Conservation (phyloP, 2,888 invertebrate species). For the Phymatocera aterrima region DNA sequence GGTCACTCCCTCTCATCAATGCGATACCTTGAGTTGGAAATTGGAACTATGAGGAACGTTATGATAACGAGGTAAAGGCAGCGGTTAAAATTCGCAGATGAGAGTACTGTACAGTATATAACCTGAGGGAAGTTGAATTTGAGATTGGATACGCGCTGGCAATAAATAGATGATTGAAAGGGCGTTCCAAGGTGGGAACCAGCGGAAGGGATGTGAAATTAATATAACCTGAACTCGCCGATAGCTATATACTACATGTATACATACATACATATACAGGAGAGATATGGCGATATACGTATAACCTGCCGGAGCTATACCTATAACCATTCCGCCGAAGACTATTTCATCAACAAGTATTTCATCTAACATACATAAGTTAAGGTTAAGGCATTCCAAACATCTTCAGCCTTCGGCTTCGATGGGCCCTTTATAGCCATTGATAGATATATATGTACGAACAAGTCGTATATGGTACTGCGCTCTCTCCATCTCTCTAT, state of each 20-base stretch:
- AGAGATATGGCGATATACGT: too few relatives aligned
- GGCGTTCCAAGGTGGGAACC: conserved; percentile 58
- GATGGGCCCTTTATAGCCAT: background rate
- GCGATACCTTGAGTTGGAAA: too few relatives aligned
- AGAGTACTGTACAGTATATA: too few relatives aligned
- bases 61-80: too few relatives aligned
- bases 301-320: too few relatives aligned
- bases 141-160: conserved; percentile 68
- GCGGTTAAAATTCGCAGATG: too few relatives aligned
- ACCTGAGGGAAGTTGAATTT: background rate
- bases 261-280: background rate
- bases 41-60: too few relatives aligned
- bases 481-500: too few relatives aligned
- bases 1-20: too few relatives aligned
- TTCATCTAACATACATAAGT: too few relatives aligned
- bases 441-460: too few relatives aligned
- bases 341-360: background rate
- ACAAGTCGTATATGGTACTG: too few relatives aligned
- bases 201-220: conserved; percentile 72
- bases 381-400: conserved; percentile 32
- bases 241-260: background rate
- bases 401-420: conserved; percentile 24
- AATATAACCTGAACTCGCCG: conserved; percentile 65
- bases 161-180: conserved; percentile 73
- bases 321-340: background rate